phyloP scores from a whole-genome alignment of 2,797 vertebrate genomes.

The Chaenodraco wilsoni region DNA sequence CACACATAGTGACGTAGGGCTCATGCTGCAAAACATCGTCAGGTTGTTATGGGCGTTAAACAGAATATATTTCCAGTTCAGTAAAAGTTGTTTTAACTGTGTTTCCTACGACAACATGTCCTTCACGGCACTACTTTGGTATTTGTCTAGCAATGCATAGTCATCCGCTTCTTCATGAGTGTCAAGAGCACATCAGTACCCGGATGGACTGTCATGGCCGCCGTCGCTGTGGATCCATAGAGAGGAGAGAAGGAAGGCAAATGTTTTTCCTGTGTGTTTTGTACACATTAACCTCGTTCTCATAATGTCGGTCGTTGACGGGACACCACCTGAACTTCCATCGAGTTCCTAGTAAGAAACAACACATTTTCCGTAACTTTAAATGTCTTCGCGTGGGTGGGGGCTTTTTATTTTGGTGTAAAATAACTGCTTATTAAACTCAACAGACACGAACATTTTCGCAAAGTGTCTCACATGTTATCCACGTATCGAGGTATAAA shows the following conservation, averaged over 20 bases:
- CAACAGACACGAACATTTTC: constrained; percentile 26
- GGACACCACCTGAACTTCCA: constrained; percentile 51
- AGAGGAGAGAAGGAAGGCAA: constrained; percentile 86
- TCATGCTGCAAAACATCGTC: constrained; percentile 26
- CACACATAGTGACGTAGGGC: constrained; percentile 50
- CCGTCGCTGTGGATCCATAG: constrained; percentile 87
- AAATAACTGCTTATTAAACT: constrained; percentile 70
- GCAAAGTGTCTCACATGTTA: constrained; percentile 23
- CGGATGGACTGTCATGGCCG: constrained; percentile 99
- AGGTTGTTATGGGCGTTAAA: background rate
- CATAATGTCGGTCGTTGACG: constrained; percentile 38
- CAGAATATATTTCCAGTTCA: background rate
- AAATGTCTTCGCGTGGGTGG: constrained; percentile 68
- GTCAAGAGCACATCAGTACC: constrained; percentile 79
- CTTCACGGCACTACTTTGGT: constrained; percentile 58
- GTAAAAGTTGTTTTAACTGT: constrained; percentile 7
- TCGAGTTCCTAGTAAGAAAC: constrained; percentile 68
- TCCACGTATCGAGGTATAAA: background rate
- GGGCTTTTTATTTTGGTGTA: constrained; percentile 67
- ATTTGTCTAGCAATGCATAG: constrained; percentile 75
- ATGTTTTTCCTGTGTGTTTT: constrained; percentile 65
- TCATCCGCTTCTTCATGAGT: constrained; percentile 79
- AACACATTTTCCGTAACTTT: constrained; percentile 64
- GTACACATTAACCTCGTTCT: constrained; percentile 23
- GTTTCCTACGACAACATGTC: background rate